phyloP scores from a whole-genome alignment of 2,113 vertebrate genomes.

The Bos javanicus region DNA sequence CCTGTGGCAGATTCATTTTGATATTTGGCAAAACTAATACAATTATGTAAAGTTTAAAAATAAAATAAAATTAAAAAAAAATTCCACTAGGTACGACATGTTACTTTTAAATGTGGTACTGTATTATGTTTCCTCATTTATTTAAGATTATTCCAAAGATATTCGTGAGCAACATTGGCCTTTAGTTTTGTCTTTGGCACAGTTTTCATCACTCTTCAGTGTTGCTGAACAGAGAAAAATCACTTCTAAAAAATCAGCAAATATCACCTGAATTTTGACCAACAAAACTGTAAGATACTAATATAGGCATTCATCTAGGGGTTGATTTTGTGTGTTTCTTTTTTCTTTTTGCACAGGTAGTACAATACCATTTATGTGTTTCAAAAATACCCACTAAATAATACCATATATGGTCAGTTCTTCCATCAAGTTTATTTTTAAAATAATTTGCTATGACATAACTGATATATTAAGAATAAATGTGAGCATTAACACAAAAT shows the following conservation, averaged over 20 bases:
- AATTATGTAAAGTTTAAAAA: too few relatives aligned
- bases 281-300: background rate
- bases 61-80: background rate
- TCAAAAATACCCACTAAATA: background rate
- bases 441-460: background rate
- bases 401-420: background rate
- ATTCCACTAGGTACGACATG: background rate
- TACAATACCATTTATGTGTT: background rate
- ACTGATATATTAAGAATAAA: background rate
- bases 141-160: background rate
- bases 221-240: background rate
- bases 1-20: too few relatives aligned
- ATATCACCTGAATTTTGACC: background rate
- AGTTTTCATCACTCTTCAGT: background rate
- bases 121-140: background rate
- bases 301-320: background rate
- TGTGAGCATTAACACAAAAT: background rate
- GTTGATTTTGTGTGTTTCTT: background rate
- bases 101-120: background rate
- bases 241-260: background rate
- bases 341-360: background rate
- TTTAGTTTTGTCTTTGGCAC: constrained; percentile 22
- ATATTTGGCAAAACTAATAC: too few relatives aligned
- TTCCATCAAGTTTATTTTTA: background rate
- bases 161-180: background rate